A percentile compares a stretch with the other conserved stretches of the same genome.
Conservation (phyloP, 1,140 invertebrate species). For the Samia ricini region DNA sequence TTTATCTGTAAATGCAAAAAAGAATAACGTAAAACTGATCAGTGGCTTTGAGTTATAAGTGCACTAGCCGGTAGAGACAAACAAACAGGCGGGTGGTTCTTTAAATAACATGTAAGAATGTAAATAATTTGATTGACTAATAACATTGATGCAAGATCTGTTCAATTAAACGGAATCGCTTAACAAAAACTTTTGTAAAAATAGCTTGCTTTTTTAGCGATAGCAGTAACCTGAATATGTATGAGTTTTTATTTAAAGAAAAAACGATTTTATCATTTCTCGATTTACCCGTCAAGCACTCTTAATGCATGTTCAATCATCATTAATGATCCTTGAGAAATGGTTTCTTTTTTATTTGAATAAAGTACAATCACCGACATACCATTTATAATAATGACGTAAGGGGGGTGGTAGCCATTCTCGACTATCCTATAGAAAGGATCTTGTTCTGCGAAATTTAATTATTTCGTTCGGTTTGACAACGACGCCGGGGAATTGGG, state of each 20-base stretch:
- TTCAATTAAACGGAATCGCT: too few species aligned
- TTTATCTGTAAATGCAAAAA: too few species aligned
- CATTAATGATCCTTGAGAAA: slow-evolving; percentile 1
- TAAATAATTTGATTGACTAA: too few species aligned
- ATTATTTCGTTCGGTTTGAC: slow-evolving; percentile 1
- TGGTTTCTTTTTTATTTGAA: neutral
- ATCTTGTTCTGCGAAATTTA: neutral
- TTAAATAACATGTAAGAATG: too few species aligned
- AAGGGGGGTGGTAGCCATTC: neutral
- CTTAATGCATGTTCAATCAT: neutral
- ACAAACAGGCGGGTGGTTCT: too few species aligned
- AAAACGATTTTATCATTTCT: neutral
- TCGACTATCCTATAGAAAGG: neutral
- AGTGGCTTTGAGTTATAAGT: too few species aligned
- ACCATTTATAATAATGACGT: slow-evolving; percentile 32
- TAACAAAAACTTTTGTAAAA: too few species aligned
- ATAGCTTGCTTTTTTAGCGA: too few species aligned
- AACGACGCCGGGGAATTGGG: neutral
- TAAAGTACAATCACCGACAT: slow-evolving; percentile 5
- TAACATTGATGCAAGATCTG: too few species aligned
- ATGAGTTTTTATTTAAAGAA: neutral
- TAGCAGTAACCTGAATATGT: too few species aligned
- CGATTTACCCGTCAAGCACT: neutral
- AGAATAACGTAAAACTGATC: too few species aligned
- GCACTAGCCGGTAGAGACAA: too few species aligned